A percentile compares a stretch with the other conserved stretches of the same genome.
Conservation (phyloP, 2,888 invertebrate genomes). For the Tetranychus piercei region DNA sequence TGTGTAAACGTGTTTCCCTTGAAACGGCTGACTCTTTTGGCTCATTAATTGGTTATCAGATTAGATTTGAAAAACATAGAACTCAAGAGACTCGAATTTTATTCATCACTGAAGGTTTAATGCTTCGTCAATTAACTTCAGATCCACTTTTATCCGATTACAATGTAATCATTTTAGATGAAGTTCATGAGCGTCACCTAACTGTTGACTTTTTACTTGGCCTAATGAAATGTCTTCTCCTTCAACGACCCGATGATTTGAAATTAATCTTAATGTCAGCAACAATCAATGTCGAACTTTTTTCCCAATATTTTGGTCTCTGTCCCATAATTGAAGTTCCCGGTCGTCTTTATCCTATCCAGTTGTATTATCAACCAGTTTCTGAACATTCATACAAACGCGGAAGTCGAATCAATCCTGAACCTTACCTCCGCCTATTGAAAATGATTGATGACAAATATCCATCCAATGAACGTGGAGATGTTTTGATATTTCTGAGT, state of each 20-base stretch:
- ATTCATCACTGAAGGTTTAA: conserved; percentile 77
- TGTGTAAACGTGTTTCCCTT: conserved; percentile 70
- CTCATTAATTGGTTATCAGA: conserved; percentile 67
- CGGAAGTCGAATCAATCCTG: conserved; percentile 58
- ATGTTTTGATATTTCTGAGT: conserved; percentile 80
- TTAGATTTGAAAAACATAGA: conserved; percentile 64
- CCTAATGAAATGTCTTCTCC: conserved; percentile 70
- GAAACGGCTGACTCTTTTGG: conserved; percentile 64
- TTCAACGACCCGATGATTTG: conserved; percentile 56
- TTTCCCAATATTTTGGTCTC: conserved; percentile 62
- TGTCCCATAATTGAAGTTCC: conserved; percentile 60
- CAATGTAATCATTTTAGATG: conserved; percentile 60
- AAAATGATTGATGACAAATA: conserved; percentile 79
- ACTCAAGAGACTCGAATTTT: conserved; percentile 60
- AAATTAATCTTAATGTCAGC: conserved; percentile 85
- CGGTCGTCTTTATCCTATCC: conserved; percentile 75
- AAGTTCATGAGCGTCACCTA: conserved; percentile 83
- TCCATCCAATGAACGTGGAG: conserved; percentile 66
- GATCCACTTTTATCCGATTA: conserved; percentile 47
- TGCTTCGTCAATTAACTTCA: conserved; percentile 67
- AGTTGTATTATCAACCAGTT: conserved; percentile 62
- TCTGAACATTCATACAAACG: conserved; percentile 38
- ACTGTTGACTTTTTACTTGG: conserved; percentile 80
- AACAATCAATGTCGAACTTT: conserved; percentile 62
- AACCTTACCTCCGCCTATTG: conserved; percentile 76